Evolutionary conservation across 1,140 invertebrate species (phyloP).

Genomic region (Leguminivora glycinivorella): DNA sequence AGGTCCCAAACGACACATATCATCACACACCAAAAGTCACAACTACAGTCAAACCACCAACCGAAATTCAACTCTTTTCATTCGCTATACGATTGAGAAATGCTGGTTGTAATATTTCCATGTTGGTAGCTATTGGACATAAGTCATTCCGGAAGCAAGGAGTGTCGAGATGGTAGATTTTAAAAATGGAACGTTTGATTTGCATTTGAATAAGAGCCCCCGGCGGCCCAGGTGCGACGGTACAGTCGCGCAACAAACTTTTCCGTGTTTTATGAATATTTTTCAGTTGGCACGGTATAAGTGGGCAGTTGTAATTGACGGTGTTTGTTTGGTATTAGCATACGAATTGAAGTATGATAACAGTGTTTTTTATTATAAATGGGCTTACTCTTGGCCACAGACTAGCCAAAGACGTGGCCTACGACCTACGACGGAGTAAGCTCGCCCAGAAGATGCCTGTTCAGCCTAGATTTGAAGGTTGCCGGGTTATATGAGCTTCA

Average conservation of each 20-base stretch:
- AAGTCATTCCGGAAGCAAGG: constrained; percentile 76
- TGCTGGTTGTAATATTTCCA: constrained; percentile 31
- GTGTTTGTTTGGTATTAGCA: constrained; percentile 55
- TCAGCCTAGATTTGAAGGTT: no score
- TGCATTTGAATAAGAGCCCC: constrained; percentile 78
- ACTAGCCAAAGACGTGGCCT: no score
- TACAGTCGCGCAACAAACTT: constrained; percentile 66
- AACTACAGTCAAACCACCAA: constrained; percentile 32
- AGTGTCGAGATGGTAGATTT: constrained; percentile 76
- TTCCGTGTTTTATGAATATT: constrained; percentile 51
- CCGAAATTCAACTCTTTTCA: constrained; percentile 32
- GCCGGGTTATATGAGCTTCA: no score
- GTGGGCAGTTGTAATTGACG: constrained; percentile 66
- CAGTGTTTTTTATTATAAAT: no score
- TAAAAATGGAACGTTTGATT: constrained; percentile 79
- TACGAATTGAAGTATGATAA: constrained; percentile 49
- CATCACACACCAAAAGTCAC: constrained; percentile 39
- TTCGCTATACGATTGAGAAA: constrained; percentile 38
- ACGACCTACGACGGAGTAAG: no score
- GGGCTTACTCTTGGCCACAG: no score
- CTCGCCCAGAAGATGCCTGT: no score
- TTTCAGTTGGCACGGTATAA: constrained; percentile 60
- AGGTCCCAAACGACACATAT: constrained; percentile 71
- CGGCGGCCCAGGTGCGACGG: constrained; percentile 73
- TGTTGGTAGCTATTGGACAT: constrained; percentile 61